These are phyloP conservation scores for Phocoena sinus DNA, from an alignment of 2,113 vertebrate genomes.

Conservation along the genomic window DNA sequence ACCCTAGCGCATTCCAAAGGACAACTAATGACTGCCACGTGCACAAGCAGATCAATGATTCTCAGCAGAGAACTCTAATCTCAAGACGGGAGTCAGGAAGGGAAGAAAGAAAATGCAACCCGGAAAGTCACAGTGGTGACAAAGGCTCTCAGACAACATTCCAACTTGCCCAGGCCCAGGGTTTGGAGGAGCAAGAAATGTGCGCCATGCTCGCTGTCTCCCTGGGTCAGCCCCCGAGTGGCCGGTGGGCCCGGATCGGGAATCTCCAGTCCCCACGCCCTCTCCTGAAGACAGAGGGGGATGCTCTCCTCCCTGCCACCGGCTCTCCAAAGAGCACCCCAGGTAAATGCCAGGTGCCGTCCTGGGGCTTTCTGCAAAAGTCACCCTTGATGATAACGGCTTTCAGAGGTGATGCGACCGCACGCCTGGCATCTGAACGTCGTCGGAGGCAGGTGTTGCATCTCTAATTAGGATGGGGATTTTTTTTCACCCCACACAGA, in stretches of 20 bases:
- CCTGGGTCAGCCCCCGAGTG: not conserved
- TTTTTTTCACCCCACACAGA: slow-evolving; percentile 4
- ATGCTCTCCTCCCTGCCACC: accelerated
- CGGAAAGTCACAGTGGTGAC: not conserved
- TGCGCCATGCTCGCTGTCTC: accelerated
- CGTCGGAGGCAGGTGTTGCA: slow-evolving; percentile 58
- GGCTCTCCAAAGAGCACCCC: not conserved
- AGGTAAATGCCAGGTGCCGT: slow-evolving; percentile 57
- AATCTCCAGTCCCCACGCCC: not conserved
- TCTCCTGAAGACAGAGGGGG: not conserved
- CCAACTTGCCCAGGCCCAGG: not conserved
- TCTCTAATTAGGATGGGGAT: slow-evolving; percentile 59
- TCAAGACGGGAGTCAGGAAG: not conserved
- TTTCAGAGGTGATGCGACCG: not conserved
- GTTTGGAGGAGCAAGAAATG: no score
- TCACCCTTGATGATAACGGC: not conserved
- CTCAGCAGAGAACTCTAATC: not conserved
- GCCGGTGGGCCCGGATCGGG: accelerated
- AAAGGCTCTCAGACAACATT: not conserved
- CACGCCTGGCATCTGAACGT: slow-evolving; percentile 26
- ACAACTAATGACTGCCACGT: accelerated
- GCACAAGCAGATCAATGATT: not conserved
- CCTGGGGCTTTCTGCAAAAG: slow-evolving; percentile 15
- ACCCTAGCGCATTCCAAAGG: not conserved
- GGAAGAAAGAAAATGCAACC: not conserved